Conservation (phyloP, 1,140 invertebrate species). For the Bombus polaris region DNA sequence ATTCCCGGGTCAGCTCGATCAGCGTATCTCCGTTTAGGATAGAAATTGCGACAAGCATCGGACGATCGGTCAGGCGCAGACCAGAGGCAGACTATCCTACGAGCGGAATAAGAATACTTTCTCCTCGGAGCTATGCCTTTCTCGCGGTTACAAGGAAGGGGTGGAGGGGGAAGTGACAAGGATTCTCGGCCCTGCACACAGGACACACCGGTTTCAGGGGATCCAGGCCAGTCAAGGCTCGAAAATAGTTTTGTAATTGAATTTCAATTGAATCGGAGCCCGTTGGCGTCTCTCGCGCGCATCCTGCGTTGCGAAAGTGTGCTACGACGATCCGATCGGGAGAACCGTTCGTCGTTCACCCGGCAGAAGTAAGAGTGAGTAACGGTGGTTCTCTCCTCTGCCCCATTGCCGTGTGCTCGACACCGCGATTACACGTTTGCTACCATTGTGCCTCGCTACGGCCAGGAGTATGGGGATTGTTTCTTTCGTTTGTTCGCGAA, state of each 20-base stretch:
- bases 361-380: conserved; percentile 59
- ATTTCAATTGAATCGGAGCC: conserved; percentile 52
- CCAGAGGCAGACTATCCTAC: conserved; percentile 27
- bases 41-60: conserved; percentile 8
- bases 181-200: conserved; percentile 41
- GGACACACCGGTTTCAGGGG: conserved; percentile 28
- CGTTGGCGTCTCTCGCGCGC: conserved; percentile 34
- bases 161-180: not conserved
- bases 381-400: conserved; percentile 45
- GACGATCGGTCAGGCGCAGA: not conserved
- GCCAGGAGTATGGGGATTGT: conserved; percentile 6
- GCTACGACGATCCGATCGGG: conserved; percentile 56
- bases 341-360: conserved; percentile 54
- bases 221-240: conserved; percentile 55
- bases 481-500: conserved; percentile 1
- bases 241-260: conserved; percentile 62
- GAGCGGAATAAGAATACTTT: conserved; percentile 59
- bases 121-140: conserved; percentile 57
- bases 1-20: not conserved
- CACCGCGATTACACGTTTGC: conserved; percentile 5
- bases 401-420: not conserved
- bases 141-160: conserved; percentile 41
- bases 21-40: conserved; percentile 5
- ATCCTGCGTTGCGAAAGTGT: conserved; percentile 61
- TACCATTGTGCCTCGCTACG: conserved; percentile 9